Conservation (phyloP, 2,113 vertebrate genomes). For the Mirounga angustirostris region DNA sequence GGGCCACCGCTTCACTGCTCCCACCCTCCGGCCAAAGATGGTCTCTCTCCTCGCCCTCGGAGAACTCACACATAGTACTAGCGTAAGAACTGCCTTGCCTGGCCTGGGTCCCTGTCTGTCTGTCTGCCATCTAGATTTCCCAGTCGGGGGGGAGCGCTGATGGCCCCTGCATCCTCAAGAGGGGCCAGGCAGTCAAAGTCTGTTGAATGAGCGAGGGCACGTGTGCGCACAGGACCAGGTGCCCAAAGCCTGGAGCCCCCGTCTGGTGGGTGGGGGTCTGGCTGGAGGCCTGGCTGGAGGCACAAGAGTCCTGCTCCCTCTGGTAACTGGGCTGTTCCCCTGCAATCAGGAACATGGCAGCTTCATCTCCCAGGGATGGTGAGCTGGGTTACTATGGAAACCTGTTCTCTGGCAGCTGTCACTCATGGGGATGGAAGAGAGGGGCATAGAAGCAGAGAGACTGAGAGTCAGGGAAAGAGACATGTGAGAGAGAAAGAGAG, state of each 20-base stretch:
- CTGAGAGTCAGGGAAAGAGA: background rate
- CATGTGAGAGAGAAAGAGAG: constrained; percentile 65
- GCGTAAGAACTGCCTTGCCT: background rate
- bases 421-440: constrained; percentile 86
- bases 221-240: background rate
- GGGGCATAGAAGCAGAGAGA: constrained; percentile 58
- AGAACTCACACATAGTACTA: background rate
- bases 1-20: background rate
- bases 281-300: background rate
- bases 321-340: constrained; percentile 80
- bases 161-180: background rate
- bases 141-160: too few species aligned
- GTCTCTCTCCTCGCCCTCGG: background rate
- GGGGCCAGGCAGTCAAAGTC: background rate
- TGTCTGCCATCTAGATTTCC: background rate
- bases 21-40: background rate
- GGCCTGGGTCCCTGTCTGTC: background rate
- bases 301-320: constrained; percentile 24
- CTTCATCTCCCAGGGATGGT: constrained; percentile 58
- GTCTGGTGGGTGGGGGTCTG: background rate
- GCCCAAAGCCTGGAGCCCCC: background rate
- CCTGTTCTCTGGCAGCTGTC: constrained; percentile 87
- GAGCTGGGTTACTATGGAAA: constrained; percentile 92
- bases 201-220: background rate
- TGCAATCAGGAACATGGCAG: constrained; percentile 72